These are phyloP conservation scores for Nysson spinosus DNA, from an alignment of 2,888 invertebrate species.

Conservation along the genomic window DNA sequence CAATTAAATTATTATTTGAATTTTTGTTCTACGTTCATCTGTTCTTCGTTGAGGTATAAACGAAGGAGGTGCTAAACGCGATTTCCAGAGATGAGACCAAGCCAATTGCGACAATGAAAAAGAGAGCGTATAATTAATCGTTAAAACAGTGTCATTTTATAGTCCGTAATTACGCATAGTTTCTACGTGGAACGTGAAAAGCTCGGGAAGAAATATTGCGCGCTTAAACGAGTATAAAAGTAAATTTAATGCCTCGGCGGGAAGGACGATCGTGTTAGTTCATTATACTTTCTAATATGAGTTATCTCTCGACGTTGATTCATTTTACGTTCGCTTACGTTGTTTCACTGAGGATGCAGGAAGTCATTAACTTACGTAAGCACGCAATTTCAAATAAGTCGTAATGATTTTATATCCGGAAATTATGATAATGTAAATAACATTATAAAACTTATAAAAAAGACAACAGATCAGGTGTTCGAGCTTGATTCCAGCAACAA, in stretches of 20 bases:
- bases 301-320: conserved; percentile 24
- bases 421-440: too few species aligned
- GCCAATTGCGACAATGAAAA: background rate
- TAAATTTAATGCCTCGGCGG: background rate
- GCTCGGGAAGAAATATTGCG: background rate
- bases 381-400: too few species aligned
- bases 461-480: too few species aligned
- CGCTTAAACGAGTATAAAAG: conserved; percentile 24
- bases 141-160: conserved; percentile 13
- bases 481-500: too few species aligned
- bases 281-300: conserved; percentile 42
- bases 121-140: conserved; percentile 11
- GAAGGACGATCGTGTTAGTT: conserved; percentile 11
- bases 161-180: conserved; percentile 4
- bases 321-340: conserved; percentile 21
- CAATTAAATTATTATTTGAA: too few species aligned
- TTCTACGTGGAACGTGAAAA: background rate
- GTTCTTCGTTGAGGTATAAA: too few species aligned
- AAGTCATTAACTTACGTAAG: too few species aligned
- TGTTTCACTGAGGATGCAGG: too few species aligned
- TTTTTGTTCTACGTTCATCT: too few species aligned
- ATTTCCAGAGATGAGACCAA: background rate
- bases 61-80: too few species aligned
- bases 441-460: too few species aligned
- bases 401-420: background rate